Conservation (phyloP, 2,888 invertebrate genomes). For the Apodemia mormo region DNA sequence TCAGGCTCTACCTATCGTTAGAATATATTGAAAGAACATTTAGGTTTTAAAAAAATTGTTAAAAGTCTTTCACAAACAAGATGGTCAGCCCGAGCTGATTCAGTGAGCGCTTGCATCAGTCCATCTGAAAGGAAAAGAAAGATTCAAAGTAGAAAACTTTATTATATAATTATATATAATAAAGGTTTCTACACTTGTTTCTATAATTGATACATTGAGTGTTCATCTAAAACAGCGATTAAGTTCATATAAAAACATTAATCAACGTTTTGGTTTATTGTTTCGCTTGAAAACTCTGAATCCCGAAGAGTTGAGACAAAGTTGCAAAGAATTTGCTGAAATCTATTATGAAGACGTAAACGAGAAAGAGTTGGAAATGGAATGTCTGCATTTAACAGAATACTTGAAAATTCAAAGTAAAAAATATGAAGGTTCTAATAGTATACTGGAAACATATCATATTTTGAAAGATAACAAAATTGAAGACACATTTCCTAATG, state of each 20-base stretch:
- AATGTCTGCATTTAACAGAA: conserved; percentile 41
- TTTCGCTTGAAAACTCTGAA: conserved; percentile 35
- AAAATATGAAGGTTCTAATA: conserved; percentile 22
- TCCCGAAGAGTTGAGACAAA: conserved; percentile 38
- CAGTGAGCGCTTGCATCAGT: conserved; percentile 37
- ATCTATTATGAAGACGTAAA: conserved; percentile 35
- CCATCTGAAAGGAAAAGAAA: conserved; percentile 38
- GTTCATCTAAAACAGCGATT: conserved; percentile 34
- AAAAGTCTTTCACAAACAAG: conserved; percentile 42
- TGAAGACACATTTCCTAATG: conserved; percentile 40
- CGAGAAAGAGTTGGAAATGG: conserved; percentile 37
- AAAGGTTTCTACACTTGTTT: too few relatives aligned
- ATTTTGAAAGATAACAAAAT: conserved; percentile 37
- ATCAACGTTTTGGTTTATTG: conserved; percentile 38
- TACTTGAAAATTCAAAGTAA: conserved; percentile 30
- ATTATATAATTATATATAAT: too few relatives aligned
- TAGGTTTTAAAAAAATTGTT: conserved; percentile 36
- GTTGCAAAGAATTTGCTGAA: conserved; percentile 35
- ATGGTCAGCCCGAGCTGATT: conserved; percentile 44
- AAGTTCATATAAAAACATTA: conserved; percentile 34
- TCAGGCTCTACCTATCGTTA: too few relatives aligned
- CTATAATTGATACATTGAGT: conserved; percentile 21
- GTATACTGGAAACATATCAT: conserved; percentile 33
- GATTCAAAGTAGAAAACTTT: conserved; percentile 32
- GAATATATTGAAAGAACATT: too few relatives aligned